Base-by-base conservation (phyloP, 53 echinoderm and acorn worm genomes). In the Hippasteria phrygiana region DNA sequence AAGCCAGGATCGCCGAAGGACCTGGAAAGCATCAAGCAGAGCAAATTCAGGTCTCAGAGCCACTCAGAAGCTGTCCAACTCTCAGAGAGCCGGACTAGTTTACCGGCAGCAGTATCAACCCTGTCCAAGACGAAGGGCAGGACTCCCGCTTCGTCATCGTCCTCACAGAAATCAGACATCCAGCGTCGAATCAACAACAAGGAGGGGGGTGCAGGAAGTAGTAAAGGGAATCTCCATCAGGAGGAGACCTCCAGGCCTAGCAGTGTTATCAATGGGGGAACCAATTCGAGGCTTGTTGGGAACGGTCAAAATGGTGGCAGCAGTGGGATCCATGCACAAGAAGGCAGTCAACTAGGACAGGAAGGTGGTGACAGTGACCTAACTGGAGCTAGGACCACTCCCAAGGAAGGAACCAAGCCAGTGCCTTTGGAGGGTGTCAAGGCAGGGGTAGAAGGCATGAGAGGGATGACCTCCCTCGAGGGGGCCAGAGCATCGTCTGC, bases 1-100 rank as follows among this genome's bases (percentile, higher is more conserved):
- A 87, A 73, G 33, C 74, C 53, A 20, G 74, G 55, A 42, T 59
- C 73, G 0, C 29, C 56, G 9, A 43, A 75, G 73, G 62, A 73
- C 73, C 29, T 87, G 24, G 62, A 75, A 12, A 75, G 88, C 75
- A 2, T 55, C 26, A 42, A 62, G 20, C 81, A 55, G 63, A 26
- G 74, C 73, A 87, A 74, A 75, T 62, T 59, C 42, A 39, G 74
- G 40, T 74, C 74, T 9, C 88, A 73, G 10, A 81, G 81, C 43
- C 81, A 81, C 40, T 81, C 81, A 18, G 81, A 81, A 64, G 64
- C 81, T 32, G 65, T 28, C 64, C 63, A 26, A 27, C 65, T 81
- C 63, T 43, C 81, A 29, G 79, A 89, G 43, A 89, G 89, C 51
- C 64, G 89, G 79, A 89, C 89, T 78, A 79, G 89, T 69, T 36